Evolutionary conservation across 2,113 vertebrate genomes (phyloP).

Genomic region (Pteropus alecto): DNA sequence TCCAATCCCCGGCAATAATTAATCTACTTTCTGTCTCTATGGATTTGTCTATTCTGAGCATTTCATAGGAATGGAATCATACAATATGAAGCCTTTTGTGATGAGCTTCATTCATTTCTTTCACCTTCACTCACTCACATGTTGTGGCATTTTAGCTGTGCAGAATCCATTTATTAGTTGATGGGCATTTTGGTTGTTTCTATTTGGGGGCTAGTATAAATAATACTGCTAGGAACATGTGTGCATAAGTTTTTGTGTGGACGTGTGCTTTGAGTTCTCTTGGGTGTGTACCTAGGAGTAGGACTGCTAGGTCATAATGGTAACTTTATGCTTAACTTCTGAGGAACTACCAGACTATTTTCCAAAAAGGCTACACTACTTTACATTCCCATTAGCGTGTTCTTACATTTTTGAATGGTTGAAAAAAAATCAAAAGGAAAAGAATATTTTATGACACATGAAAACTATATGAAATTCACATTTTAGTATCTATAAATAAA

Average conservation of each 20-base stretch:
- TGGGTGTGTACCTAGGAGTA: too few relatives aligned
- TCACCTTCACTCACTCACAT: background rate
- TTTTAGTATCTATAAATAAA: background rate
- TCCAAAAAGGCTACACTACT: background rate
- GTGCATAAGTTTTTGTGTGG: background rate
- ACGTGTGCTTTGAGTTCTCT: background rate
- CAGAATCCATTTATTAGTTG: background rate
- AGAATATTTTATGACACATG: background rate
- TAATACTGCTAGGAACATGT: background rate
- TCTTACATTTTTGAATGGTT: background rate
- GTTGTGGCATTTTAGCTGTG: background rate
- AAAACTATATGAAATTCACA: conserved; percentile 13
- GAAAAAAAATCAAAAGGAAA: conserved; percentile 5
- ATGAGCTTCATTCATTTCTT: background rate
- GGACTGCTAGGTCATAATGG: background rate
- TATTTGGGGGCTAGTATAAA: background rate
- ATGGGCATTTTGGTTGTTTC: background rate
- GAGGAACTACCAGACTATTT: background rate
- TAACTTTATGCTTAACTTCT: background rate
- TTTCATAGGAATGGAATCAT: background rate
- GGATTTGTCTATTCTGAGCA: background rate
- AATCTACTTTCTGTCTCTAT: background rate
- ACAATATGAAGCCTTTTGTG: background rate
- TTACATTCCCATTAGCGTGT: background rate
- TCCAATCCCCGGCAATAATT: background rate